Percentiles rank a stretch among this genome's conserved stretches.
These are phyloP conservation scores for Gibbula magus DNA, from an alignment of 2,888 invertebrate genomes.

Conservation along the genomic window DNA sequence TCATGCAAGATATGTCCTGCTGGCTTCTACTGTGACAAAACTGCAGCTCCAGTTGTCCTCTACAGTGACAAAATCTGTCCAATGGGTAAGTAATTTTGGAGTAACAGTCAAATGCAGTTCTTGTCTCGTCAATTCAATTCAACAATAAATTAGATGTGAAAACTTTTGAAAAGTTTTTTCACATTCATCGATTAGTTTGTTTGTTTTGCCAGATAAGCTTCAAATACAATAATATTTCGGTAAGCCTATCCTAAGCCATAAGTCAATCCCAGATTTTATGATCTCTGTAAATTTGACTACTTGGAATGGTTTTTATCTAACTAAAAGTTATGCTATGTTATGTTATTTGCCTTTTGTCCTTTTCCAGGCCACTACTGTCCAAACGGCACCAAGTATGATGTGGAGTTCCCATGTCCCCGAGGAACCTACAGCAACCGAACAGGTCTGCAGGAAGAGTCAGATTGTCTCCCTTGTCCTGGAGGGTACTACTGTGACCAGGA, in stretches of 20 bases:
- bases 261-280: no score
- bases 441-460: slow-evolving; percentile 58
- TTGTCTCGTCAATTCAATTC: no score
- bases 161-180: no score
- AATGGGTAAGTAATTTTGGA: slow-evolving; percentile 50
- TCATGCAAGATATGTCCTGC: slow-evolving; percentile 63
- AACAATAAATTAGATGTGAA: no score
- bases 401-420: slow-evolving; percentile 65
- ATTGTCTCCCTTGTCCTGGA: slow-evolving; percentile 70
- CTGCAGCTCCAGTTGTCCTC: slow-evolving; percentile 64
- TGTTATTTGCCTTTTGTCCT: background rate
- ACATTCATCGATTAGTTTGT: background rate
- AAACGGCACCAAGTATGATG: slow-evolving; percentile 61
- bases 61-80: slow-evolving; percentile 67
- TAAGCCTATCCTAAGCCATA: no score
- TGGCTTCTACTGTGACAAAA: slow-evolving; percentile 67
- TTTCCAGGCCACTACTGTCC: slow-evolving; percentile 71
- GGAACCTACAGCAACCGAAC: slow-evolving; percentile 69
- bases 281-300: background rate
- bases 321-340: background rate
- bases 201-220: background rate
- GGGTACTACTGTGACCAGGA: slow-evolving; percentile 71
- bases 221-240: no score
- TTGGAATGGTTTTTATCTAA: background rate
- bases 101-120: no score